phyloP scores from a whole-genome alignment of 2,113 vertebrate species.

The Ceyx cyanopectus region DNA sequence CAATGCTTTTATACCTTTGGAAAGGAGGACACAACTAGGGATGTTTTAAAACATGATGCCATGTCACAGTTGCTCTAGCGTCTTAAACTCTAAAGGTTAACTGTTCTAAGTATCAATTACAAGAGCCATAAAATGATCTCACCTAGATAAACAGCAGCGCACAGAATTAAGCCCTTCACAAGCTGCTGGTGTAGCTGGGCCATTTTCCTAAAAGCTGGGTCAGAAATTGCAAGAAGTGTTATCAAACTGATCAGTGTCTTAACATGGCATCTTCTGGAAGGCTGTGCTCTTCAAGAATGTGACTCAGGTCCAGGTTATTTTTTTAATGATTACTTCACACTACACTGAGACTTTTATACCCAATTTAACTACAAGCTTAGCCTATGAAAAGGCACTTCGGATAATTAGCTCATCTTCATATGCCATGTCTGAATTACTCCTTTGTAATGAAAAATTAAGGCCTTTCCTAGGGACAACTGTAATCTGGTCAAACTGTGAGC shows the following conservation, averaged over 20 bases:
- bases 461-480: background rate
- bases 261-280: background rate
- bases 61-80: background rate
- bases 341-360: background rate
- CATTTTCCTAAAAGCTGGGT: background rate
- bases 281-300: background rate
- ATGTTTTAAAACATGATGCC: background rate
- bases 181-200: accelerated
- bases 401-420: background rate
- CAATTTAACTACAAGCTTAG: background rate
- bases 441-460: background rate
- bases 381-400: background rate
- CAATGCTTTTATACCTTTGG: background rate
- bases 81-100: background rate
- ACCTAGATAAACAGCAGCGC: background rate
- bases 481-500: background rate
- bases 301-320: background rate
- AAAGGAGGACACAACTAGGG: background rate
- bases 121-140: background rate
- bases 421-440: background rate
- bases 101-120: background rate
- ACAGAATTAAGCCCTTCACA: background rate
- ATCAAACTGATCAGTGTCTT: background rate
- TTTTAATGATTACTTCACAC: background rate
- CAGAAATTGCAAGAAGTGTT: background rate